Percentiles rank a stretch among this genome's conserved stretches.
These are phyloP conservation scores for Percina caprodes DNA, from an alignment of 2,113 vertebrate genomes.

Conservation along the genomic window DNA sequence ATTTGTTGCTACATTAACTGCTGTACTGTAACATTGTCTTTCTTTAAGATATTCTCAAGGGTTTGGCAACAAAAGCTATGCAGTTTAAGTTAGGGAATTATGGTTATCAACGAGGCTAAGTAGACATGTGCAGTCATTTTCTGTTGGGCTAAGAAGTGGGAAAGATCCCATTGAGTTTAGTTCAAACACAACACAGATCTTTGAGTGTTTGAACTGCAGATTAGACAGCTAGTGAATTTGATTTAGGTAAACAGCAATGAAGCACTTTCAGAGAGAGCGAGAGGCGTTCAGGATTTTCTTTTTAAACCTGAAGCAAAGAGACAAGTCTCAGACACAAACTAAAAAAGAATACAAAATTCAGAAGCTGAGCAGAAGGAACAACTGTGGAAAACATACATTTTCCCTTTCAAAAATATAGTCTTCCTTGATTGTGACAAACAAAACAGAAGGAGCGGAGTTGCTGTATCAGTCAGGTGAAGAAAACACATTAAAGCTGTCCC, in stretches of 20 bases:
- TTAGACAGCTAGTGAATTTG: neutral
- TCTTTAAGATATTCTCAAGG: no score
- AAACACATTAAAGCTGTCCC: constrained; percentile 1
- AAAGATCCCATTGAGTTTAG: neutral
- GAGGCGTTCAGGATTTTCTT: neutral
- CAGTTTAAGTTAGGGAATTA: no score
- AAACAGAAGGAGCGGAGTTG: neutral
- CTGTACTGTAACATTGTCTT: no score
- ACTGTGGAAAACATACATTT: neutral
- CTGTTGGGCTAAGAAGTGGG: no score
- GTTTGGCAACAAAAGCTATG: no score
- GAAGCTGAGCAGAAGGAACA: neutral
- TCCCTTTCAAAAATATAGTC: neutral
- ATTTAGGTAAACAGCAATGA: neutral
- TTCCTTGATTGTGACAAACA: neutral
- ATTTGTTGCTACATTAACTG: no score
- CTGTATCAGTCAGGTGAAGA: neutral
- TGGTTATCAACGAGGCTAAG: no score
- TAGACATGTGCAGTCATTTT: neutral
- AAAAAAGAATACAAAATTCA: neutral
- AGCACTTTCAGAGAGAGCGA: neutral
- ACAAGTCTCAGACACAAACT: neutral
- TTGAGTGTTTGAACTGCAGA: neutral
- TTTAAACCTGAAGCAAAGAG: neutral
- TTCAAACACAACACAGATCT: neutral